Evolutionary conservation across 2,888 invertebrate genomes (phyloP), one percentile per base, ranked within the genome.

Genomic region (Agrochola lota): DNA sequence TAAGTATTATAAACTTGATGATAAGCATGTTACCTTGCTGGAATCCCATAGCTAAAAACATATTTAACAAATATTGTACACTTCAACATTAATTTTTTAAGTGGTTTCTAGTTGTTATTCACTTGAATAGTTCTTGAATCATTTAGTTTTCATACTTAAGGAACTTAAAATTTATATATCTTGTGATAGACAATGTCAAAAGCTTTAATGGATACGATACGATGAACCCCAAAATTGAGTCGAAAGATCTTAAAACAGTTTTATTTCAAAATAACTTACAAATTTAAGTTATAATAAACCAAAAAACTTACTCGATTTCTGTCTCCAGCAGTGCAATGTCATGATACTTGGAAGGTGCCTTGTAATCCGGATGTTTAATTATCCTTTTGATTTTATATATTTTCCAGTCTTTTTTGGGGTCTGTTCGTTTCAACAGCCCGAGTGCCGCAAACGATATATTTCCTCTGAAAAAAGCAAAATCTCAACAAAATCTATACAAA

Each of bases 301-400:
- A 60, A n/a, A 40, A 11, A 20, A 73, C 77, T 83, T 66, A 86
- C 89, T 89, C 77, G 63, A 72, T 77, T 52, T 70, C 78, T 82
- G n/a, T 91, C 89, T 92, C 86, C 12, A 94, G 63, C 0, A 94
- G 81, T 0, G 93, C 94, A 30, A 94, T 93, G 70, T 94, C 94
- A 72, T 94, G 86, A 77, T 94, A 94, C 60, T 86, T 90, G 6
- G 80, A 62, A 0, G 92, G 92, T 0, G 93, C 78, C 0, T 80
- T 77, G 77, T 90, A 93, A 1, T 90, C 78, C 0, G 92, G 91
- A 43, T 94, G 92, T 35, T 81, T 87, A 8, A 86, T 75, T 9
- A 86, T 76, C 1, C 74, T 69, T 59, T 82, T 83, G 9, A 90
- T 83, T 35, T 81, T 74, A 57, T 86, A 64, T 35, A 82, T 77